A percentile compares a stretch with the other conserved stretches of the same genome.
phyloP scores from a whole-genome alignment of 2,888 invertebrate genomes.

The Lysandra bellargus region DNA sequence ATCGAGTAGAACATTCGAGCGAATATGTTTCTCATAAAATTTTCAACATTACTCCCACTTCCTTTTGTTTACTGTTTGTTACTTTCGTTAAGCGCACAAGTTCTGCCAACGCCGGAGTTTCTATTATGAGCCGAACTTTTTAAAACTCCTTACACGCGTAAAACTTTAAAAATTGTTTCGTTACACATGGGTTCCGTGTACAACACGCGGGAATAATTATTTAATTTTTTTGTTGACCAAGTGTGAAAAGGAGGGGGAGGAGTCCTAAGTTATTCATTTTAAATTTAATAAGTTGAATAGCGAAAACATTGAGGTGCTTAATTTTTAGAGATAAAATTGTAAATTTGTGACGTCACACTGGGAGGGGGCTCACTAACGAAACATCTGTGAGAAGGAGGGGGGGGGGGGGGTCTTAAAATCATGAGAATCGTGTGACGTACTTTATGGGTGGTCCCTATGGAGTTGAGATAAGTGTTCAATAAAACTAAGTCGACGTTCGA shows the following conservation, averaged over 20 bases:
- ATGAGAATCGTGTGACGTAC: too few species aligned
- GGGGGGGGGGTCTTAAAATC: too few species aligned
- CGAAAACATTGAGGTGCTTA: too few species aligned
- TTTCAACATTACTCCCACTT: background rate
- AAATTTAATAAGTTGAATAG: too few species aligned
- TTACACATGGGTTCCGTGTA: background rate
- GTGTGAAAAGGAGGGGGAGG: background rate
- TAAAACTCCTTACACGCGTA: background rate
- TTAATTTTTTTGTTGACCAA: background rate
- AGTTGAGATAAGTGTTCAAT: too few species aligned
- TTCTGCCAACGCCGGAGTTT: background rate
- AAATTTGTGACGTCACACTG: too few species aligned
- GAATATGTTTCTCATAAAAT: background rate
- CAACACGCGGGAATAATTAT: background rate
- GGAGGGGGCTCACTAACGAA: too few species aligned
- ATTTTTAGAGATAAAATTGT: too few species aligned
- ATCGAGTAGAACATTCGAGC: background rate
- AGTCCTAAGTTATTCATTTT: too few species aligned
- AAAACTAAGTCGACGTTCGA: too few species aligned
- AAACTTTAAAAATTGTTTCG: background rate
- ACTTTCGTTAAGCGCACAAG: background rate
- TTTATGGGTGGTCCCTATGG: too few species aligned
- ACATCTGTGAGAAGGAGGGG: too few species aligned
- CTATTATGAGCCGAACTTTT: background rate
- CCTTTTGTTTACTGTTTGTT: constrained; percentile 10